Evolutionary conservation across 2,888 invertebrate species (phyloP), one percentile per base, ranked within the genome.

Genomic region (Xestia rhomboidea): DNA sequence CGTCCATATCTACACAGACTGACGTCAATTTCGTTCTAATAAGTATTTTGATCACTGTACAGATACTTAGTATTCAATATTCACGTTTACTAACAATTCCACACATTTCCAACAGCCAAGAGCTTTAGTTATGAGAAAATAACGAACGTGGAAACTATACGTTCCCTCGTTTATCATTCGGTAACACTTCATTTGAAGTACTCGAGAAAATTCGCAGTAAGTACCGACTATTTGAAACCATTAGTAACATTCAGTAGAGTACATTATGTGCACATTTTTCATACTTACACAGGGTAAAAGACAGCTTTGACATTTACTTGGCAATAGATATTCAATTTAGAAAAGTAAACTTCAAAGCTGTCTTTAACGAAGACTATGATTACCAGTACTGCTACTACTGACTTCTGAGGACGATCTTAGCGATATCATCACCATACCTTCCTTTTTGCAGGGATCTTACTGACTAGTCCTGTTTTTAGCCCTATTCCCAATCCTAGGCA

Each of bases 121-220:
- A 69, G 46, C 60, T 70, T 49, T 54, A 34, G 71, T 54, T 63
- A 71, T 64, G 34, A 62, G 27, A 75, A 81, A 81, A 75, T 81
- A 82, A 82, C 54, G 57, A 75, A 76, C 41, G 46, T 41, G 44
- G 68, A 60, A 54, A 73, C 64, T 70, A 67, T 81, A 51, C 51
- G 34, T 46, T 70, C 6, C 51, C 44, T 76, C 82, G 68, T 82
- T 82, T 85, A 85, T 82, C 82, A 85, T 81, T 34, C 68, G 13
- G 60, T 68, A 30, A 64, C 54, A 85, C 38, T 85, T 64, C 82
- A 85, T 82, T 71, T 82, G 71, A 68, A 76, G 68, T 64, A 38
- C 67, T 82, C 41, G 70, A 60, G 70, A 64, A 81, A 44, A 85
- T 82, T 85, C 77, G 27, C 63, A 41, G 63, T 74, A 60, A 34